A percentile compares a stretch with the other conserved stretches of the same genome.
Evolutionary conservation across 2,888 invertebrate species (phyloP).

Genomic region (Hofmannophila pseudospretella): DNA sequence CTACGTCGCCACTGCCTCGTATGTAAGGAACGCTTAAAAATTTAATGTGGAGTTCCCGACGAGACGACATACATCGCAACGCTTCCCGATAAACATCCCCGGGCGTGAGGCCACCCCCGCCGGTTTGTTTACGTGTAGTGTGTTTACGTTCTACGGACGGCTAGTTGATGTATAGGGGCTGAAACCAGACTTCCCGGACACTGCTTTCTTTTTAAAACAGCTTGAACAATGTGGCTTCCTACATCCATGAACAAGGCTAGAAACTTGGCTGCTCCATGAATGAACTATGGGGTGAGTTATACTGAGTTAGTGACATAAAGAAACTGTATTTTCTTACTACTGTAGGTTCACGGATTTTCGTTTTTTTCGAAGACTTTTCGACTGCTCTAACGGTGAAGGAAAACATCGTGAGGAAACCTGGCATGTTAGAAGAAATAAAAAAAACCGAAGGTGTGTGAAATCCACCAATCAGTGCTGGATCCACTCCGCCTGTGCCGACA

Average conservation of each 20-base stretch:
- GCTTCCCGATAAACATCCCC: slow-evolving; percentile 60
- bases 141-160: slow-evolving; percentile 40
- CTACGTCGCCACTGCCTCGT: slow-evolving; percentile 4
- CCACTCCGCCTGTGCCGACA: no score
- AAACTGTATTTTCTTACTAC: no score
- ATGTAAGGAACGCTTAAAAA: slow-evolving; percentile 47
- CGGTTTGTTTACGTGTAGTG: slow-evolving; percentile 51
- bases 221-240: slow-evolving; percentile 11
- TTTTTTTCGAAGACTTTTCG: no score
- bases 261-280: slow-evolving; percentile 9
- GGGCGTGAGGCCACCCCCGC: slow-evolving; percentile 39
- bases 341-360: no score
- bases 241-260: neutral
- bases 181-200: neutral
- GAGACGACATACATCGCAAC: slow-evolving; percentile 46
- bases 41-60: slow-evolving; percentile 49
- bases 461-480: no score
- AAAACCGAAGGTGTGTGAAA: no score
- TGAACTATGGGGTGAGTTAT: no score
- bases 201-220: slow-evolving; percentile 14
- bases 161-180: slow-evolving; percentile 26
- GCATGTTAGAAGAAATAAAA: no score
- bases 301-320: no score
- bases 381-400: no score
- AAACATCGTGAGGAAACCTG: no score